Evolutionary conservation across 2,888 invertebrate genomes (phyloP), one percentile per base, ranked within the genome.

Genomic region (Bombylius discolor): DNA sequence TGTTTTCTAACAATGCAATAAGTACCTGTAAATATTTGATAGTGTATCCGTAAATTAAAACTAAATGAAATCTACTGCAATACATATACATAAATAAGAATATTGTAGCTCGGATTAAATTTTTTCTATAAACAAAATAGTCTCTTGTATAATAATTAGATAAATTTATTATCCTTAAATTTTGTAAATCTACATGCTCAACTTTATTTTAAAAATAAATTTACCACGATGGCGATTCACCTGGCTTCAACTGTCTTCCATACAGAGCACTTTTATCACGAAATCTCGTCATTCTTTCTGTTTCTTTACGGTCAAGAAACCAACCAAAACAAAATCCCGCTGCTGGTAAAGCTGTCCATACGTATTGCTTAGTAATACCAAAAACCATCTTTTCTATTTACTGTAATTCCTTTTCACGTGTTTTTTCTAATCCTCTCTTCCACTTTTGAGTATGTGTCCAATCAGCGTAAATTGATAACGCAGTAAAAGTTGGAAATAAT

Each of bases 231-330:
- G 89, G 90, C 63, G 76, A 68, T 58, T 85, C 83, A 8, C 82
- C 85, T 61, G 81, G 79, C 62, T 81, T 81, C 4, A 82, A 74
- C 47, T 68, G 73, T 57, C 84, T 78, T 32, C 86, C 87, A 68
- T 84, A 92, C 46, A 92, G 73, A 51, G 83, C 80, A 66, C 89
- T 89, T 69, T 85, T 89, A 68, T 92, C 91, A 58, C 90, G 78
- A 69, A 84, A 92, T 62, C 71, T 73, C 0, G 79, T 77, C 82
- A 89, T 81, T 55, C 89, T 79, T 58, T 84, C 76, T 1, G 84
- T 84, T 74, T 90, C 89, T 63, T 79, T 76, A 6, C 74, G 72
- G 67, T 89, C 87, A 54, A 89, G 63, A 61, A 71, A 83, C 64
- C 77, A 76, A 2, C 89, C 89, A 53, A 87, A 58, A 3, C 72